Percentiles rank a stretch among this genome's conserved stretches.
Conservation (phyloP, 2,113 vertebrate species). For the Himantopus leucocephalus region DNA sequence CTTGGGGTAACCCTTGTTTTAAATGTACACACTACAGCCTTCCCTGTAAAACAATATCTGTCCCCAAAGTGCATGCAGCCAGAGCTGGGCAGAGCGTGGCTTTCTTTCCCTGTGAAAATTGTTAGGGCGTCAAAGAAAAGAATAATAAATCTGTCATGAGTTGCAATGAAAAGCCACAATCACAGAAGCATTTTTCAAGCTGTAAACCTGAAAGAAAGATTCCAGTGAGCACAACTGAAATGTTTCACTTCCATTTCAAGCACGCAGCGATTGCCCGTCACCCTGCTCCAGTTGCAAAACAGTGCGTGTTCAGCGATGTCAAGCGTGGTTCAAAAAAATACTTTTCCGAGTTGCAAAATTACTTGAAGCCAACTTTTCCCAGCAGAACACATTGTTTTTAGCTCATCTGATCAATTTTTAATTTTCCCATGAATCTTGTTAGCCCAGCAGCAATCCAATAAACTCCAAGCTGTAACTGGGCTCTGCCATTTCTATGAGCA, state of each 20-base stretch:
- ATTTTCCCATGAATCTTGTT: slow-evolving; percentile 47
- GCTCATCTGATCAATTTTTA: slow-evolving; percentile 48
- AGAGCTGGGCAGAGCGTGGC: neutral
- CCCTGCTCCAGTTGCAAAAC: neutral
- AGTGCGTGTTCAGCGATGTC: neutral
- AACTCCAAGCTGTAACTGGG: slow-evolving; percentile 1
- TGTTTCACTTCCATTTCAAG: slow-evolving; percentile 32
- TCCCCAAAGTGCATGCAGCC: neutral
- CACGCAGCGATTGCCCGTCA: neutral
- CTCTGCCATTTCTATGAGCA: neutral
- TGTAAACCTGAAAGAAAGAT: slow-evolving; percentile 21
- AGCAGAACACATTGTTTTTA: slow-evolving; percentile 43
- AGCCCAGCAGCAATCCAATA: slow-evolving; percentile 41
- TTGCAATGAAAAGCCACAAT: slow-evolving; percentile 16
- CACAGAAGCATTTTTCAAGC: neutral
- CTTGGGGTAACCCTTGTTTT: neutral
- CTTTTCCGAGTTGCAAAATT: slow-evolving; percentile 10
- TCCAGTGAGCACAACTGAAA: neutral
- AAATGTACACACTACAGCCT: neutral
- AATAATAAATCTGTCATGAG: slow-evolving; percentile 25
- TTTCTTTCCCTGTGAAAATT: neutral
- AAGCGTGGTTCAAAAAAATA: neutral
- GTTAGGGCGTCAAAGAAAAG: slow-evolving; percentile 5
- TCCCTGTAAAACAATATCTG: neutral
- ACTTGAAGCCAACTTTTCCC: neutral